Evolutionary conservation across 2,888 invertebrate genomes (phyloP), one percentile per base, ranked within the genome.

Genomic region (Diplazon laetatorius): DNA sequence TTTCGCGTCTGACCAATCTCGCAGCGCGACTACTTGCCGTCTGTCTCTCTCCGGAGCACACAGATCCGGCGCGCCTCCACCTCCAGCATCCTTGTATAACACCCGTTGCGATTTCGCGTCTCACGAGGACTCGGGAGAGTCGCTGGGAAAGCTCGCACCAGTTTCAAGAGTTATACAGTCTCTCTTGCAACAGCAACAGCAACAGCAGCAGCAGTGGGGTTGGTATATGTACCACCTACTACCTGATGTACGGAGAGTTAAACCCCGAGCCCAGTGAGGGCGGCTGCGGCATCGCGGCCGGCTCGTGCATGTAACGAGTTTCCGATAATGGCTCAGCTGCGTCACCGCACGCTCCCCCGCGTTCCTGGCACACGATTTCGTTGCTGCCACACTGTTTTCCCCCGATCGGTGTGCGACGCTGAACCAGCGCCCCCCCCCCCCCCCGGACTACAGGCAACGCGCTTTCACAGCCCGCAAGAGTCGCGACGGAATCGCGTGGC

Each of bases 241-340:
- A 35, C 42, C n/a, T 42, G 25, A n/a, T 52, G 25, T 55, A 55
- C 55, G 69, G 44, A 20, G 59, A 65, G 30, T 35, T n/a, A 75
- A 78, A 39, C 37, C 59, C 59, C 20, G 72, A 74, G 76, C 70
- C 75, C 78, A n/a, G 66, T 37, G 63, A 6, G 72, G 69, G 80
- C 84, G 86, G 87, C 86, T 86, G n/a, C n/a, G 78, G 78, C 79
- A 87, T 86, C 86, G 87, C 86, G 85, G 85, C 84, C 84, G 83
- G 84, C 86, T 85, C 83, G 86, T 88, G 88, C 88, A 87, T 87
- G 89, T 90, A 90, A 90, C 90, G 90, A 90, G 89, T 90, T 90
- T 90, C 90, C 90, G 89, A 90, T 90, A 90, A 90, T 89, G 90
- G 89, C 86, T 89, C 89, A 87, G 89, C 89, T 89, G 89, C 87